phyloP scores from a whole-genome alignment of 2,113 vertebrate species.

The Urocolius indicus region DNA sequence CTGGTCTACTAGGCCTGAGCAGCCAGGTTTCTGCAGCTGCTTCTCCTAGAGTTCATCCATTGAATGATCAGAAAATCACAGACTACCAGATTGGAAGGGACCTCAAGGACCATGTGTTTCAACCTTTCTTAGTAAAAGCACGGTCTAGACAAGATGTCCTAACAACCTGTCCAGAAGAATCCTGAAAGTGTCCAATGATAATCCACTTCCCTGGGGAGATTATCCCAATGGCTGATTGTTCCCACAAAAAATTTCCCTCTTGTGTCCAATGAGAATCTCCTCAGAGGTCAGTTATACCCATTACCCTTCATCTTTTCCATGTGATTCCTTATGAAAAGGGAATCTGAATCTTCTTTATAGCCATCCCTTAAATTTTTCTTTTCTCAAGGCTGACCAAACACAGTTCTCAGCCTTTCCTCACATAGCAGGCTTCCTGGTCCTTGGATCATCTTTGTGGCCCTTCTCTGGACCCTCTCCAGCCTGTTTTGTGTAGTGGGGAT shows the following conservation, averaged over 20 bases:
- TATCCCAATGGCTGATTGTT: neutral
- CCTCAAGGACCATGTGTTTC: neutral
- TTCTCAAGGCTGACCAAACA: no score
- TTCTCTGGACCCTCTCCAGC: neutral
- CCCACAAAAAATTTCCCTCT: neutral
- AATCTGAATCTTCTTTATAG: neutral
- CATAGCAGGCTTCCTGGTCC: no score
- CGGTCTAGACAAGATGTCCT: no score
- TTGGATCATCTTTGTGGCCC: no score
- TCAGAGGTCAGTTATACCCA: neutral
- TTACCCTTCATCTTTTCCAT: neutral
- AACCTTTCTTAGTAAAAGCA: neutral
- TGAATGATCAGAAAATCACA: neutral
- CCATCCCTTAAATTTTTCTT: neutral
- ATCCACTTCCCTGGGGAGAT: neutral
- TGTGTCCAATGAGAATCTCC: neutral
- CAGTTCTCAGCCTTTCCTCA: no score
- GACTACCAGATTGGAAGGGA: neutral
- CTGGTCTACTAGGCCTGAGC: neutral
- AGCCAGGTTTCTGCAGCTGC: constrained; percentile 1
- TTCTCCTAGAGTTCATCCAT: neutral
- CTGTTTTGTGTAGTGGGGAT: neutral
- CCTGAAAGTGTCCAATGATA: no score
- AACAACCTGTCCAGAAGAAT: neutral
- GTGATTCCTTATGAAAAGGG: neutral